Base-by-base conservation (phyloP, 1,140 invertebrate genomes). In the Temnothorax curvispinosus region DNA sequence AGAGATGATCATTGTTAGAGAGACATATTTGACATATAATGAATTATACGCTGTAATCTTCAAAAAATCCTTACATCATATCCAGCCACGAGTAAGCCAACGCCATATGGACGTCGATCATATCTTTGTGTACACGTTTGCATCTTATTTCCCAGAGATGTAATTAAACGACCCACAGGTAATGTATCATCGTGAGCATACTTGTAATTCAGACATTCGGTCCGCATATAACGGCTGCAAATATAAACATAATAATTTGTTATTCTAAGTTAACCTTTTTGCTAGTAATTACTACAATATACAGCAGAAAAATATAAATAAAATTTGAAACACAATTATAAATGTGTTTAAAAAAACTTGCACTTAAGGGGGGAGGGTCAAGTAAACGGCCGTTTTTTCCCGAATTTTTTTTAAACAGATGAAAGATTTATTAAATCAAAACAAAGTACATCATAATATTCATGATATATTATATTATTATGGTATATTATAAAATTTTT, bases 111-210 rank as follows among this genome's bases (percentile, higher is more conserved):
- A 65, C 99, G 96, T 91, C 98, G 97, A 92, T 99, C 99, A 94
- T 99, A 99, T 74, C 99, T 97, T 95, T 99, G 99, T 7, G 99
- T 99, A 75, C 98, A 99, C 7, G 98, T 96, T 96, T 99, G 99
- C 97, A 99, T 98, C 96, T 99, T 99, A 94, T 98, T 99, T 75
- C 99, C 98, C 56, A 99, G 96, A 84, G 97, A 96, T 11, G 96
- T 94, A 86, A 99, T 98, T n/a, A 99, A 96, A 67, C 99, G 96
- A 58, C 97, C 97, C 0, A 99, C 96, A 0, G 99, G 98, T 91
- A 99, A 96, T 32, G 97, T 96, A 18, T 97, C 95, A 92, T 98
- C 97, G 92, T 99, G 98, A 9, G 98, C 97, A 95, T 99, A 99
- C 72, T 98, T 97, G 91, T 99, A 97, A 93, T 99, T 98, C 56